These are phyloP conservation scores for Neopipo cinnamomea DNA, from an alignment of 2,113 vertebrate genomes.

Conservation along the genomic window DNA sequence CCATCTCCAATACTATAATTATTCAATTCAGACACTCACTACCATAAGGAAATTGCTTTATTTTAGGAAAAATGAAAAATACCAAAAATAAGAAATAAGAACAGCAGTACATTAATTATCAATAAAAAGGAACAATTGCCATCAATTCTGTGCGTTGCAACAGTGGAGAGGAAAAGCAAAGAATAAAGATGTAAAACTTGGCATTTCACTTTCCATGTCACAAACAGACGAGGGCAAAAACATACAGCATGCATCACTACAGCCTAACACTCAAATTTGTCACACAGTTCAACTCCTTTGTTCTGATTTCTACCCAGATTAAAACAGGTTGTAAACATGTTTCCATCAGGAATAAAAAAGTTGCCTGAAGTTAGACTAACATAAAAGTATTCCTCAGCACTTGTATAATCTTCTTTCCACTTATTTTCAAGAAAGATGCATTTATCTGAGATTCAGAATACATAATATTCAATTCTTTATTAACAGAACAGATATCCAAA, in stretches of 20 bases:
- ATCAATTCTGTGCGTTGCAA: background rate
- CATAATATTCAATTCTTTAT: background rate
- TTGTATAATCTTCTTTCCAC: background rate
- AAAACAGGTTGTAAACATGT: background rate
- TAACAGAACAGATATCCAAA: background rate
- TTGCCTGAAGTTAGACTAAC: background rate
- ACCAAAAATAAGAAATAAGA: background rate
- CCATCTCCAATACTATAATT: background rate
- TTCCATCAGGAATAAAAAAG: background rate
- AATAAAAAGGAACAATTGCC: background rate
- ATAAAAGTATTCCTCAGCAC: background rate
- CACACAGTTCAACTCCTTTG: background rate
- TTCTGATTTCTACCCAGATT: background rate
- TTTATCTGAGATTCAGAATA: background rate
- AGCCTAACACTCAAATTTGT: background rate
- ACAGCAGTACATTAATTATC: background rate
- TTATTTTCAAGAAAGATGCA: background rate
- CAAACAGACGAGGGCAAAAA: background rate
- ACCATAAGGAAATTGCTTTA: background rate
- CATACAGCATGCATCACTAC: background rate
- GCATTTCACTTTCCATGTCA: background rate
- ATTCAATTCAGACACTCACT: background rate
- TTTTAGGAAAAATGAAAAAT: background rate
- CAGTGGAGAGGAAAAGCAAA: background rate
- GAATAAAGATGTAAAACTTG: background rate